Percentiles rank a stretch among this genome's conserved stretches.
These are phyloP conservation scores for Cydia fagiglandana DNA, from an alignment of 1,140 invertebrate genomes.

Conservation along the genomic window DNA sequence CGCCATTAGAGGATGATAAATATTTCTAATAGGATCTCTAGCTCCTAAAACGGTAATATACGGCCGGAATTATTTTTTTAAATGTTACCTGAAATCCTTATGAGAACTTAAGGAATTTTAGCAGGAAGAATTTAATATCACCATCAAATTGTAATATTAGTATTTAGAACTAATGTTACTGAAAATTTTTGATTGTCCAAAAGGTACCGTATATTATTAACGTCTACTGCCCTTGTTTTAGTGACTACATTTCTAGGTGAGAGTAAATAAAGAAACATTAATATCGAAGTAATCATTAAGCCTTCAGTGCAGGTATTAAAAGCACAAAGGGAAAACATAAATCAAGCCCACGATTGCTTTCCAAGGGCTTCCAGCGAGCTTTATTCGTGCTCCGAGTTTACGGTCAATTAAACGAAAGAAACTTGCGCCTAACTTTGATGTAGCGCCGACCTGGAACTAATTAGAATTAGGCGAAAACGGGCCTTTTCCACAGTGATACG, in stretches of 20 bases:
- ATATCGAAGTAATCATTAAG: conserved; percentile 23
- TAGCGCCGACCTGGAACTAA: conserved; percentile 65
- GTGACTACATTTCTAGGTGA: background rate
- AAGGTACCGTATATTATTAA: too few relatives aligned
- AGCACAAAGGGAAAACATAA: conserved; percentile 39
- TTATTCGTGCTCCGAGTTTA: conserved; percentile 52
- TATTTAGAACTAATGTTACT: too few relatives aligned
- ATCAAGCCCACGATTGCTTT: conserved; percentile 39
- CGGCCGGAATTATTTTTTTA: background rate
- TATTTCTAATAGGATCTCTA: background rate
- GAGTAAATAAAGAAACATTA: conserved; percentile 8
- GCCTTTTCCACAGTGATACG: conserved; percentile 39
- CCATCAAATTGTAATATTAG: too few relatives aligned
- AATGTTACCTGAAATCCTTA: background rate
- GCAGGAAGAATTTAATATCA: too few relatives aligned
- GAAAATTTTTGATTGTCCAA: too few relatives aligned
- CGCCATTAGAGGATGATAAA: background rate
- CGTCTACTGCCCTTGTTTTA: background rate
- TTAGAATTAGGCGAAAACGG: conserved; percentile 65
- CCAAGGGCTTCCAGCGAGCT: conserved; percentile 45
- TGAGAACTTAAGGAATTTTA: too few relatives aligned
- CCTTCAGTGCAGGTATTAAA: conserved; percentile 28
- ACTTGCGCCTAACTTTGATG: conserved; percentile 60
- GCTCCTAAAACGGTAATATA: background rate
- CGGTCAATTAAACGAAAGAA: conserved; percentile 68